Base-by-base conservation (phyloP, 1,140 invertebrate genomes). In the Zophobas atratus region DNA sequence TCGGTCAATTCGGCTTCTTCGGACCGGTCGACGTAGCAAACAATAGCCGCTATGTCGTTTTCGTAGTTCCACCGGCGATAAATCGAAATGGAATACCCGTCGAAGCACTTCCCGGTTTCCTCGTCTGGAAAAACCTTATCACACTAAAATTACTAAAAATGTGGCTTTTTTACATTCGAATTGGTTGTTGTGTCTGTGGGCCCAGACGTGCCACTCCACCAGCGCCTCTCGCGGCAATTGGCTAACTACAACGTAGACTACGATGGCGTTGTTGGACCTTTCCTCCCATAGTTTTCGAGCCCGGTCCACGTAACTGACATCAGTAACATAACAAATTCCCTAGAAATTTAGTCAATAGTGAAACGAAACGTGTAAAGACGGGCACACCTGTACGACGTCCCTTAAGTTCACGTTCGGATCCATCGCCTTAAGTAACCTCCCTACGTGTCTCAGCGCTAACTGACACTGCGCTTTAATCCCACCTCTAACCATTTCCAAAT, bases 141-240 rank as follows among this genome's bases (percentile, higher is more conserved):
- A 20, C 20, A 20, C 20, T 20, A 20, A 20, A 20, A 20, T 20
- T 20, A 20, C 20, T 20, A 20, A 20, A 20, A 20, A 20, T 20
- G 20, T 20, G 20, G 20, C 20, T 20, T 20, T 20, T 20, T 91
- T 89, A 96, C 94, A 96, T 86, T 96, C 94, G 85, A 96, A 96
- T 81, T 93, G 91, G 87, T 93, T 92, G 87, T 96, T 96, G 86
- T 95, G 93, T 57, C 92, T 90, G 87, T 96, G 94, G 36, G 94
- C 94, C 93, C 94, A 95, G 75, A 96, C 94, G 84, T 96, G 95
- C 96, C 96, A 98, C 87, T 98, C 96, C 41, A 98, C 92, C 8
- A 92, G 88, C n/a, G 95, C 95, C 84, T 88, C 90, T 38, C 93
- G 90, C 0, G 97, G 96, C 81, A 98, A 87, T 72, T 89, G 90